Percentiles rank a stretch among this genome's conserved stretches.
These are phyloP conservation scores for Anableps anableps DNA, from an alignment of 2,797 vertebrate species.

Conservation along the genomic window DNA sequence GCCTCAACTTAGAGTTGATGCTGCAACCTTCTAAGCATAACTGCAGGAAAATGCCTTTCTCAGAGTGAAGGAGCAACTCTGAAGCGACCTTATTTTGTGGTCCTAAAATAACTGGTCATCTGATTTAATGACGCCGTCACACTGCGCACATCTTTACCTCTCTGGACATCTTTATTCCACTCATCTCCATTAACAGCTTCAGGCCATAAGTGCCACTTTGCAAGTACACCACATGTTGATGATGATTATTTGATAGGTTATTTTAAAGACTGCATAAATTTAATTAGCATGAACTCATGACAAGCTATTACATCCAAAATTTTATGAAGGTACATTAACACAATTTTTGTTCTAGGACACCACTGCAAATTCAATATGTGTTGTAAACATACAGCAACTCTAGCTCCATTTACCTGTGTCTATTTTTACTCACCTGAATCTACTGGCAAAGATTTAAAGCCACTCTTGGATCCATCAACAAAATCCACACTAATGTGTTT, in stretches of 20 bases:
- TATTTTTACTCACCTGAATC: conserved; percentile 66
- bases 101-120: conserved; percentile 79
- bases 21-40: background rate
- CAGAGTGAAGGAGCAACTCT: conserved; percentile 33
- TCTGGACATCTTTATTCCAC: conserved; percentile 38
- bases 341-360: background rate
- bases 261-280: background rate
- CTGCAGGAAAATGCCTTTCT: background rate
- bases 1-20: background rate
- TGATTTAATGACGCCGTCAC: conserved; percentile 70
- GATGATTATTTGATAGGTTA: background rate
- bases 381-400: conserved; percentile 11
- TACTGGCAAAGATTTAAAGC: conserved; percentile 30
- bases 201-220: conserved; percentile 8
- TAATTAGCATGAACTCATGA: background rate
- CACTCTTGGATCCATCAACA: conserved; percentile 45
- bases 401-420: background rate
- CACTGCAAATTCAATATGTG: conserved; percentile 10
- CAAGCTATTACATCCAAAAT: background rate
- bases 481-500: conserved; percentile 42
- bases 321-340: background rate
- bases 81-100: conserved; percentile 73
- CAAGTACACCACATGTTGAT: background rate
- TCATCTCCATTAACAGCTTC: conserved; percentile 29
- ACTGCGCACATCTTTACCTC: conserved; percentile 53